phyloP scores from a whole-genome alignment of 2,113 vertebrate genomes.

The Microcebus lehilahytsara region DNA sequence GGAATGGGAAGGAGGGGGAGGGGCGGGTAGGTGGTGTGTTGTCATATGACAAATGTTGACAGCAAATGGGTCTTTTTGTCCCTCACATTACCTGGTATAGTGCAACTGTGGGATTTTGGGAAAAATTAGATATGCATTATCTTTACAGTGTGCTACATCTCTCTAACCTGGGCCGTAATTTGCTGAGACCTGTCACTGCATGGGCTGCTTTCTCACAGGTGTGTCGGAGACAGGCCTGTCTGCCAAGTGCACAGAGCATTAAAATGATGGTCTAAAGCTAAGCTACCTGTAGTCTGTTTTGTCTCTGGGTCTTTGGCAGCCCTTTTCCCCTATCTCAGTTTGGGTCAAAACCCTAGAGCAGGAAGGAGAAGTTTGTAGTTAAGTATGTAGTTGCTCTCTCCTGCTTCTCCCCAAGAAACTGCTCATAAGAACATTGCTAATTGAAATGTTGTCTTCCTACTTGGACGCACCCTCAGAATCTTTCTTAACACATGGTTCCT shows the following conservation, averaged over 20 bases:
- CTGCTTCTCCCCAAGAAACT: neutral
- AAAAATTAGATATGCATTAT: neutral
- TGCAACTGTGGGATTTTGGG: neutral
- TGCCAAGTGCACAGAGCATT: neutral
- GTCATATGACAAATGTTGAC: neutral
- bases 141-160: neutral
- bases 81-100: neutral
- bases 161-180: neutral
- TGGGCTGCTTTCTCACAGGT: neutral
- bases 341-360: neutral
- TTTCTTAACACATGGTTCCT: neutral
- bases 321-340: neutral
- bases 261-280: too few species aligned
- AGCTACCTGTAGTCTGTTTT: neutral
- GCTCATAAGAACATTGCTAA: neutral
- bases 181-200: neutral
- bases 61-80: neutral
- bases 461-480: neutral
- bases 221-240: neutral
- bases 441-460: neutral
- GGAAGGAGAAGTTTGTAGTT: neutral
- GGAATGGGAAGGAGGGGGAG: too few species aligned
- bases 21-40: neutral
- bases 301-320: neutral
- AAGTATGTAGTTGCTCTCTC: neutral